Percentiles rank a stretch among this genome's conserved stretches.
Conservation (phyloP, 2,797 vertebrate genomes). For the Danionella dracula region DNA sequence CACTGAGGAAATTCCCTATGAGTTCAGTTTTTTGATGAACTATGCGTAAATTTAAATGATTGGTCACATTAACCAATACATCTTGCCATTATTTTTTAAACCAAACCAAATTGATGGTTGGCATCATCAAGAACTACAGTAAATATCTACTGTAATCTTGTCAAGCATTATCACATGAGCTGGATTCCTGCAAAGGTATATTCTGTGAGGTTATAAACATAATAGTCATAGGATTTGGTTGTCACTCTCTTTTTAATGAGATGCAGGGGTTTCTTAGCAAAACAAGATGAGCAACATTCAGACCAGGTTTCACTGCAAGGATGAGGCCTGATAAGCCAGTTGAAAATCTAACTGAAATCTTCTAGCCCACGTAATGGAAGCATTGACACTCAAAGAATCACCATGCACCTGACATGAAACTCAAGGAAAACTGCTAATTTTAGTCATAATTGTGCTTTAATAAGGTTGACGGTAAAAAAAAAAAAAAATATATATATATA, state of each 20-base stretch:
- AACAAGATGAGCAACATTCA: constrained; percentile 59
- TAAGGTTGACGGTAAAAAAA: too few species aligned
- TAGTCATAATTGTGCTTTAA: not conserved
- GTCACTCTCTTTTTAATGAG: constrained; percentile 39
- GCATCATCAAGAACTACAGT: too few species aligned
- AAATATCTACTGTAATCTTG: too few species aligned
- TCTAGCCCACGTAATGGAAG: constrained; percentile 28
- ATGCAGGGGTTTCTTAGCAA: constrained; percentile 28
- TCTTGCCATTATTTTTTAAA: too few species aligned
- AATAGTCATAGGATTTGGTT: constrained; percentile 11
- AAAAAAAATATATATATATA: too few species aligned
- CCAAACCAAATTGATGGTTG: too few species aligned
- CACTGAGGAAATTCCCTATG: not conserved
- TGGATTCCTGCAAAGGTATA: not conserved
- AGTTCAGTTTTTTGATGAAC: not conserved
- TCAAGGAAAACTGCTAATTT: not conserved
- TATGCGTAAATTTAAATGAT: too few species aligned
- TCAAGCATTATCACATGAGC: constrained; percentile 1
- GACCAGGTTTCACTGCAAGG: constrained; percentile 40
- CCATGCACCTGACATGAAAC: not conserved
- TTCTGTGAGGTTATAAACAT: not conserved
- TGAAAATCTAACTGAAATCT: constrained; percentile 43
- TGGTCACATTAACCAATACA: too few species aligned
- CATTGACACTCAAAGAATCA: constrained; percentile 13
- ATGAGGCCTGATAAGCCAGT: constrained; percentile 45